These are phyloP conservation scores for Squalus acanthias DNA, from an alignment of 2,797 vertebrate genomes.

Conservation along the genomic window DNA sequence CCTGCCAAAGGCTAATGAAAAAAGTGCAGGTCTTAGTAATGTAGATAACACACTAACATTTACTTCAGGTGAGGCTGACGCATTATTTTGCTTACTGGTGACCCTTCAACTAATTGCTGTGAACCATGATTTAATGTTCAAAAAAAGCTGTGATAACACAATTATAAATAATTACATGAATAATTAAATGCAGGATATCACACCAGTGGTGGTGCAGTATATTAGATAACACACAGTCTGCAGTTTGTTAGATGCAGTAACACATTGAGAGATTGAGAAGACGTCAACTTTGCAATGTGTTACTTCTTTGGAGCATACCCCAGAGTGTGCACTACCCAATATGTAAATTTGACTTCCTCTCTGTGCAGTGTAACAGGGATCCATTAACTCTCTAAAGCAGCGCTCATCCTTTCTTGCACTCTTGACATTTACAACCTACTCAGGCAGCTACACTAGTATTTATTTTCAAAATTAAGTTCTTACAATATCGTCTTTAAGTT, in stretches of 20 bases:
- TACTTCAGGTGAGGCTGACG: not conserved
- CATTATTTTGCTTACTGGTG: not conserved
- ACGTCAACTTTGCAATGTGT: not conserved
- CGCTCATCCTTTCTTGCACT: not conserved
- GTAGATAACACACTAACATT: not conserved
- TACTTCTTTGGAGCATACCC: not conserved
- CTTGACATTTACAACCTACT: not conserved
- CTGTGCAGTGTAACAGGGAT: not conserved
- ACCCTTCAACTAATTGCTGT: not conserved
- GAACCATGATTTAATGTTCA: not conserved
- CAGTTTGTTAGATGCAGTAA: not conserved
- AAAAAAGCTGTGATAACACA: not conserved
- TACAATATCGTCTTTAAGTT: not conserved
- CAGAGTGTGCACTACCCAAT: not conserved
- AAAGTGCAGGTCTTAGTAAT: not conserved
- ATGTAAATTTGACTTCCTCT: not conserved
- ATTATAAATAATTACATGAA: constrained; percentile 9
- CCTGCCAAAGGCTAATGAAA: not conserved
- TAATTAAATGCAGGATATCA: constrained; percentile 6
- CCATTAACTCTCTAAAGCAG: not conserved
- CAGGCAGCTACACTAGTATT: not conserved
- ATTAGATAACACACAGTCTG: not conserved
- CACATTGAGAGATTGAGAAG: not conserved
- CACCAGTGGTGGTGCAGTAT: not conserved
- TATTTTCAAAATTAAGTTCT: not conserved